Conservation (phyloP, 2,888 invertebrate genomes). For the Xylocampa areola region DNA sequence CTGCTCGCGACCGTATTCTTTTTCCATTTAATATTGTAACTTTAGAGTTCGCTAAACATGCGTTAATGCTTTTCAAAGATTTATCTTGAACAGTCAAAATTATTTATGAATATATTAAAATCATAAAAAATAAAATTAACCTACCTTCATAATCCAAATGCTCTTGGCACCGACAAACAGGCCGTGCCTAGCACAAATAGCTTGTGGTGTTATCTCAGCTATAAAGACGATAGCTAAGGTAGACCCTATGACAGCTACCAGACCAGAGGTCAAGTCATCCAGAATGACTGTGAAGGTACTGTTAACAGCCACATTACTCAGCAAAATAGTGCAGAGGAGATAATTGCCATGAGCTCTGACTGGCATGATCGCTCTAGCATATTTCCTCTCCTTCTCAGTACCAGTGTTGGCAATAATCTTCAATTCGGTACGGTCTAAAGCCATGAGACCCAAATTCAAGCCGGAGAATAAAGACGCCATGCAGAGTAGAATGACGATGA, state of each 20-base stretch:
- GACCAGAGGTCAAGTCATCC: conserved; percentile 97
- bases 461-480: conserved; percentile 99
- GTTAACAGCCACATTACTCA: conserved; percentile 98
- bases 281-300: conserved; percentile 98
- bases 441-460: conserved; percentile 98
- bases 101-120: conserved; percentile 3
- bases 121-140: conserved; percentile 17
- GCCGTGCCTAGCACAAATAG: conserved; percentile 98
- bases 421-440: conserved; percentile 97
- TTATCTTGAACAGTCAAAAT: too few relatives aligned
- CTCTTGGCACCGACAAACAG: conserved; percentile 98
- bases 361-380: conserved; percentile 97
- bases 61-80: too few relatives aligned
- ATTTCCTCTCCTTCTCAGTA: conserved; percentile 94
- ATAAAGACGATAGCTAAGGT: conserved; percentile 98
- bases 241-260: conserved; percentile 96
- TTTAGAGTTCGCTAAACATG: too few relatives aligned
- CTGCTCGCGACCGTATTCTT: too few relatives aligned
- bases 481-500: conserved; percentile 93
- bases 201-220: conserved; percentile 99
- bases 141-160: conserved; percentile 95
- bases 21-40: too few relatives aligned
- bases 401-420: conserved; percentile 98
- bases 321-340: conserved; percentile 94
- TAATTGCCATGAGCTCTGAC: conserved; percentile 98